These are phyloP conservation scores for Plemyria rubiginata DNA, from an alignment of 2,888 invertebrate species.

Conservation along the genomic window DNA sequence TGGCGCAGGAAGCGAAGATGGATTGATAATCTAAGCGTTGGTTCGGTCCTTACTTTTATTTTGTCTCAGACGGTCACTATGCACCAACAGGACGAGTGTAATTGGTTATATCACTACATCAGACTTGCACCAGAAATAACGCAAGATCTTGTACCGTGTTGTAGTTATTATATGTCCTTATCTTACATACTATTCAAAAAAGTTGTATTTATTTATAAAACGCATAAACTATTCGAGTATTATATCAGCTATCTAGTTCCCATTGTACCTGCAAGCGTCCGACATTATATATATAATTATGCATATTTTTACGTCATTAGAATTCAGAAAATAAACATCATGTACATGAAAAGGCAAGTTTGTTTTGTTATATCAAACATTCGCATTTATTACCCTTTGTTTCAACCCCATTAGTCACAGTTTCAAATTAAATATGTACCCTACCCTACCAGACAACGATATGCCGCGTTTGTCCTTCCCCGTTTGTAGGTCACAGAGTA, in stretches of 20 bases:
- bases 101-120: neutral
- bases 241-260: too few species aligned
- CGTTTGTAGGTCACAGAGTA: conserved; percentile 33
- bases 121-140: neutral
- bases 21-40: conserved; percentile 76
- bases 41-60: conserved; percentile 33
- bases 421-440: conserved; percentile 10
- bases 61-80: conserved; percentile 5
- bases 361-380: too few species aligned
- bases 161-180: too few species aligned
- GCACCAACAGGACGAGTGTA: neutral
- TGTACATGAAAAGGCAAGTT: too few species aligned
- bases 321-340: too few species aligned
- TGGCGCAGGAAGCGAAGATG: conserved; percentile 71
- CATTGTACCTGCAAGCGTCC: too few species aligned
- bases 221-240: too few species aligned
- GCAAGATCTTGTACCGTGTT: too few species aligned
- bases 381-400: neutral
- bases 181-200: too few species aligned
- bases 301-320: too few species aligned
- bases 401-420: conserved; percentile 10
- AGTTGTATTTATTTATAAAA: too few species aligned
- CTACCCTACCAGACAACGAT: conserved; percentile 17
- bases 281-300: too few species aligned
- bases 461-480: conserved; percentile 33